Evolutionary conservation across 2,113 vertebrate species (phyloP).

Genomic region (Lucifuga dentata): DNA sequence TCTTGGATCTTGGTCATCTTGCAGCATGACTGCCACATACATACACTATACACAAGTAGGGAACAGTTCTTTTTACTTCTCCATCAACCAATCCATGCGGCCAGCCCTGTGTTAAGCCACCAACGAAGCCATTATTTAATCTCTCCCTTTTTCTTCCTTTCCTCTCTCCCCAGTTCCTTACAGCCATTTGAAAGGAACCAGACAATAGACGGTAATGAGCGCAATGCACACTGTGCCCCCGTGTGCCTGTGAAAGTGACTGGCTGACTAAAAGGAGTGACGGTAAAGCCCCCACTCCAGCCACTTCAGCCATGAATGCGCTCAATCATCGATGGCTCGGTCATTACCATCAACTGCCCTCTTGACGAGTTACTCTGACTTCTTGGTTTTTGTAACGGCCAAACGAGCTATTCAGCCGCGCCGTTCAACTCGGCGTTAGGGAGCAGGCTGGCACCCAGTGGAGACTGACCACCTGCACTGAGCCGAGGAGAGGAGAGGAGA

Average conservation of each 20-base stretch:
- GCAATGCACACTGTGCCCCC: constrained; percentile 72
- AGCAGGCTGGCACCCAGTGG: constrained; percentile 54
- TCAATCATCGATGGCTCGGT: constrained; percentile 80
- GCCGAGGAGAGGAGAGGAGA: not conserved
- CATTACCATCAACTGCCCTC: constrained; percentile 80
- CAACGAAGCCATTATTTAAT: constrained; percentile 77
- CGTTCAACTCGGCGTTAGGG: constrained; percentile 74
- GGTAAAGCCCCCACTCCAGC: constrained; percentile 64
- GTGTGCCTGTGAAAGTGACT: constrained; percentile 56
- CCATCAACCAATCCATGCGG: constrained; percentile 65
- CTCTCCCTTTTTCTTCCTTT: constrained; percentile 64
- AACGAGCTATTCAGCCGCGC: constrained; percentile 75
- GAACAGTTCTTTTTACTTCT: constrained; percentile 57
- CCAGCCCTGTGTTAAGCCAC: constrained; percentile 1
- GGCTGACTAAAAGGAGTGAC: constrained; percentile 63
- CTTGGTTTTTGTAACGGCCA: constrained; percentile 72
- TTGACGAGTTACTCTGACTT: constrained; percentile 74
- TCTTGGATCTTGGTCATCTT: constrained; percentile 57
- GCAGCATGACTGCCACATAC: constrained; percentile 32
- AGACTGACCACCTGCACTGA: constrained; percentile 76
- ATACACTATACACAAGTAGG: constrained; percentile 50
- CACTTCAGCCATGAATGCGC: constrained; percentile 81
- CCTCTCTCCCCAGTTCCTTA: constrained; percentile 58
- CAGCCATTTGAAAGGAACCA: constrained; percentile 66
- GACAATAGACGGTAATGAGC: constrained; percentile 84